phyloP scores from a whole-genome alignment of 2,797 vertebrate species.

The Phalanger gymnotis region DNA sequence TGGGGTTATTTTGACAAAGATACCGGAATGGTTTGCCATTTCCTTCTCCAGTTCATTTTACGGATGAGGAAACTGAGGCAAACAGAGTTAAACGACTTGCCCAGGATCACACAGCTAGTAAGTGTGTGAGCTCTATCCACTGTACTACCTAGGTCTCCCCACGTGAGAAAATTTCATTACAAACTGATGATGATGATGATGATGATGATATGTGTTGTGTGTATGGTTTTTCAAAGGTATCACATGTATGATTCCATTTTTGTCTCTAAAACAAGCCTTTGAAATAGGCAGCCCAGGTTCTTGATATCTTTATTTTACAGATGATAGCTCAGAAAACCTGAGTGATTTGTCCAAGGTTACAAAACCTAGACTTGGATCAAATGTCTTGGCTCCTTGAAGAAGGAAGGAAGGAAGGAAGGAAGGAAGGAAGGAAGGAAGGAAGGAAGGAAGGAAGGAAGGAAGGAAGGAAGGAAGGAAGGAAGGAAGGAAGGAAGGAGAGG shows the following conservation, averaged over 20 bases:
- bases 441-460: too few species aligned
- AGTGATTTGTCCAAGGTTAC: neutral
- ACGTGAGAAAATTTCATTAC: neutral
- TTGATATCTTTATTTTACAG: neutral
- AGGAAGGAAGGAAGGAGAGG: too few species aligned
- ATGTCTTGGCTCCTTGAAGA: neutral
- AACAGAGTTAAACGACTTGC: neutral
- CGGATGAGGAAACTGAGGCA: too few species aligned
- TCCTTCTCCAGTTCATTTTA: too few species aligned
- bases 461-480: too few species aligned
- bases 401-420: too few species aligned
- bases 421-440: too few species aligned
- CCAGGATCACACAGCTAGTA: neutral
- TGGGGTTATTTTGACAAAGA: neutral
- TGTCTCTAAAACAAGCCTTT: neutral
- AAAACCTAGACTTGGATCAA: neutral
- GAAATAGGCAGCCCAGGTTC: neutral
- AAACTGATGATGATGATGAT: neutral
- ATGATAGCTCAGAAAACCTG: neutral
- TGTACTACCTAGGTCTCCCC: neutral
- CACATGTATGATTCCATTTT: neutral
- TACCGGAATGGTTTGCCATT: too few species aligned
- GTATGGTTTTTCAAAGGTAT: conserved; percentile 19
- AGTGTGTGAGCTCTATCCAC: neutral
- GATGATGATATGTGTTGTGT: too few species aligned